A percentile compares a stretch with the other conserved stretches of the same genome.
Conservation (phyloP, 2,797 vertebrate genomes). For the Pantherophis alleghaniensis region DNA sequence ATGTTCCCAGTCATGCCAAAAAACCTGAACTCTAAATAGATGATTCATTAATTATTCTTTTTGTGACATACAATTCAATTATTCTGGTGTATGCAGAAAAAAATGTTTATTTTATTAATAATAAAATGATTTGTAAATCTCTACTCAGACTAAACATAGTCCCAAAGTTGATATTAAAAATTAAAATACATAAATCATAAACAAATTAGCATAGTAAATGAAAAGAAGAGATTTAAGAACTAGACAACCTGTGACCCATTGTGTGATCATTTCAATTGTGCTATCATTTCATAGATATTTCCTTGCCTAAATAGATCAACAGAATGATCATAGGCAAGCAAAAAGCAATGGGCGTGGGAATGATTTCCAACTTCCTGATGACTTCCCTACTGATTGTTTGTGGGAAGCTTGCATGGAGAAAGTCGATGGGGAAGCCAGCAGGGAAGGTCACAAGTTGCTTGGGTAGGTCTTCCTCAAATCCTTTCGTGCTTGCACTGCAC, state of each 20-base stretch:
- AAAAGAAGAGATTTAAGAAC: not conserved
- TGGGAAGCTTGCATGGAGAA: not conserved
- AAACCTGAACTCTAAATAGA: slow-evolving; percentile 18
- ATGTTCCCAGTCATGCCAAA: slow-evolving; percentile 19
- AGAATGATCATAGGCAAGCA: not conserved
- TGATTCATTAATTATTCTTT: slow-evolving; percentile 37
- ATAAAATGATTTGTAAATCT: not conserved
- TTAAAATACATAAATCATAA: not conserved
- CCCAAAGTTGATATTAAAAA: not conserved
- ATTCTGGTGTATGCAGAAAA: slow-evolving; percentile 25
- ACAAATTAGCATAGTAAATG: not conserved
- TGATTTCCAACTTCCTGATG: not conserved
- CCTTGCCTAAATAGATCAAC: not conserved
- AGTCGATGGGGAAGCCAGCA: not conserved
- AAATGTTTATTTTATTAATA: not conserved
- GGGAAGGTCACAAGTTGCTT: not conserved
- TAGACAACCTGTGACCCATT: not conserved
- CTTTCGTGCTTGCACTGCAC: not conserved
- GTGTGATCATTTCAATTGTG: not conserved
- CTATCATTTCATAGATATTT: not conserved
- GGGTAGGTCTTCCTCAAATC: not conserved
- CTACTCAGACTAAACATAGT: not conserved
- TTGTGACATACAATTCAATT: slow-evolving; percentile 32
- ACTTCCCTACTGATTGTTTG: not conserved
- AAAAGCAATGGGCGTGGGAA: not conserved